These are phyloP conservation scores for Pseudochaenichthys georgianus DNA, from an alignment of 2,797 vertebrate genomes.

Conservation along the genomic window DNA sequence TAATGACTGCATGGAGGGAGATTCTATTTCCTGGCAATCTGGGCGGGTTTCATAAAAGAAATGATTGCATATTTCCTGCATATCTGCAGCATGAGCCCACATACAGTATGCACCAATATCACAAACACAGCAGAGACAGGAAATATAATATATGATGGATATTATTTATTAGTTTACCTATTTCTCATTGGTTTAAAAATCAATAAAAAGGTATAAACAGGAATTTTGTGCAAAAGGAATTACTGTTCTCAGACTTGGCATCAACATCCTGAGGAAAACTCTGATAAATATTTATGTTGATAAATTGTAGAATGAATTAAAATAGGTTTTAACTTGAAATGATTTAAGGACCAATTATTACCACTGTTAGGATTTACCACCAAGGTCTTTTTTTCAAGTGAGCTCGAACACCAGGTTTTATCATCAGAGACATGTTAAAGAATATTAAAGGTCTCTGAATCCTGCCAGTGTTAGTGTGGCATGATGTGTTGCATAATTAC, in stretches of 20 bases:
- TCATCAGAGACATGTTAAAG: neutral
- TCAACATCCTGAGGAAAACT: neutral
- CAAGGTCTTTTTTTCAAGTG: neutral
- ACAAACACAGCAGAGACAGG: neutral
- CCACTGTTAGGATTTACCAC: neutral
- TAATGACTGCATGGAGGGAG: slow-evolving; percentile 31
- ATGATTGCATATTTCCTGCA: slow-evolving; percentile 27
- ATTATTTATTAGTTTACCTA: neutral
- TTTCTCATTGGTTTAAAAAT: no score
- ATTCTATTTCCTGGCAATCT: slow-evolving; percentile 55
- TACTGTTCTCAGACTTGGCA: neutral
- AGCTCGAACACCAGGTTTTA: neutral
- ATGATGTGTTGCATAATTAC: slow-evolving; percentile 14
- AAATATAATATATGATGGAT: neutral
- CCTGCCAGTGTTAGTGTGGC: neutral
- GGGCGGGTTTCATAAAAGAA: slow-evolving; percentile 23
- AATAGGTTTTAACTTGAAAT: neutral
- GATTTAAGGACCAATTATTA: neutral
- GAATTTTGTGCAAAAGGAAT: neutral
- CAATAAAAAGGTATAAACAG: neutral
- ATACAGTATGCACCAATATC: slow-evolving; percentile 11
- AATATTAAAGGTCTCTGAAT: neutral
- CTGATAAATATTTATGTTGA: neutral
- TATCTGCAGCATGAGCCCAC: slow-evolving; percentile 32
- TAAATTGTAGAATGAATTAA: neutral